Evolutionary conservation across 2,888 invertebrate genomes (phyloP).

Genomic region (Phania funesta): DNA sequence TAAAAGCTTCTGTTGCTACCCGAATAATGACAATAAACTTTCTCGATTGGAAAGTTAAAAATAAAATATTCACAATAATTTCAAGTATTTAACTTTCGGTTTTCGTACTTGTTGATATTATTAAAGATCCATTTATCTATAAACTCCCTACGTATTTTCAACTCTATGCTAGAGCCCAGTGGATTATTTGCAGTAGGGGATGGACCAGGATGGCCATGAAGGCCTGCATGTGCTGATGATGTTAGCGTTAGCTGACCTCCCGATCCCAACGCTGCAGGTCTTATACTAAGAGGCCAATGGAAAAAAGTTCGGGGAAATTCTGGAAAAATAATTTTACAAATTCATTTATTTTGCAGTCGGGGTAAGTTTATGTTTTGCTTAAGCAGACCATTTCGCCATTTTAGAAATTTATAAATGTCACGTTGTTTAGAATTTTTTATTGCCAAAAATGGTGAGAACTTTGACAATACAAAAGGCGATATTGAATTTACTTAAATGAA

Average conservation of each 20-base stretch:
- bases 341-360: not conserved
- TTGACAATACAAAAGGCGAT: no score
- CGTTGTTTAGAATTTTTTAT: no score
- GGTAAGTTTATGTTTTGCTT: not conserved
- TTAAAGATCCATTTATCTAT: conserved; percentile 86
- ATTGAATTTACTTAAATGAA: no score
- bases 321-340: not conserved
- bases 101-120: conserved; percentile 46
- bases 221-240: not conserved
- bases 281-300: not conserved
- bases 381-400: not conserved
- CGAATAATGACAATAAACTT: not conserved
- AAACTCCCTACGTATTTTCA: conserved; percentile 82
- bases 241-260: not conserved
- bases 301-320: not conserved
- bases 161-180: not conserved
- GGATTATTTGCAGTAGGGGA: not conserved
- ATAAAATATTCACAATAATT: no score
- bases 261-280: not conserved
- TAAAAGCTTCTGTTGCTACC: no score
- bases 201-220: not conserved
- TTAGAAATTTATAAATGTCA: no score
- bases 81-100: not conserved
- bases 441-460: no score
- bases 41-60: no score